These are phyloP conservation scores for Lophochroa leadbeateri DNA, from an alignment of 2,113 vertebrate genomes.

Conservation along the genomic window DNA sequence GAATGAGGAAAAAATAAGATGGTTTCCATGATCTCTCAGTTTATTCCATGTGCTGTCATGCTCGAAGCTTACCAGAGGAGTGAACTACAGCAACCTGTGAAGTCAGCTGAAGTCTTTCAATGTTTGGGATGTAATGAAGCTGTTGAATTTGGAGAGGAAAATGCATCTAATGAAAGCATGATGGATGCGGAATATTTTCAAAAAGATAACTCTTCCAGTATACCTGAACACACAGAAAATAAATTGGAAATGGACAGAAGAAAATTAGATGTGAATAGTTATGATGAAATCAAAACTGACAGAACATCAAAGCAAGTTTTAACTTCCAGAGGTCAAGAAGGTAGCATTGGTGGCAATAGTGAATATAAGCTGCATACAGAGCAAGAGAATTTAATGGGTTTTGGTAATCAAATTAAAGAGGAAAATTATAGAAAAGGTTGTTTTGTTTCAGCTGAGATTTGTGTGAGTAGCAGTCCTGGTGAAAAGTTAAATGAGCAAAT, in stretches of 20 bases:
- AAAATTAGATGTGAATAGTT: not conserved
- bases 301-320: not conserved
- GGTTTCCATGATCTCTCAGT: not conserved
- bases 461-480: not conserved
- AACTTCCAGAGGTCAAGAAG: not conserved
- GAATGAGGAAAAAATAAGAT: not conserved
- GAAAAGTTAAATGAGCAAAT: not conserved
- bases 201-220: not conserved
- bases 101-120: conserved; percentile 20
- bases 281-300: not conserved
- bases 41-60: conserved; percentile 12
- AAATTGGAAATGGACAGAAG: not conserved
- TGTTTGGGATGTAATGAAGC: not conserved
- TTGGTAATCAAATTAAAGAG: not conserved
- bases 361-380: not conserved
- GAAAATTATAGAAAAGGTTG: not conserved
- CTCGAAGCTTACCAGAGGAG: conserved; percentile 32
- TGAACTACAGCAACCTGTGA: conserved; percentile 5
- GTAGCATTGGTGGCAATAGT: not conserved
- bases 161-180: not conserved
- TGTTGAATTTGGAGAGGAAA: not conserved
- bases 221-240: not conserved
- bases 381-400: not conserved
- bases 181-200: not conserved
- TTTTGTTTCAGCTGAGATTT: not conserved